Base-by-base conservation (phyloP, 2,113 vertebrate species). In the Chrysochloris asiatica region DNA sequence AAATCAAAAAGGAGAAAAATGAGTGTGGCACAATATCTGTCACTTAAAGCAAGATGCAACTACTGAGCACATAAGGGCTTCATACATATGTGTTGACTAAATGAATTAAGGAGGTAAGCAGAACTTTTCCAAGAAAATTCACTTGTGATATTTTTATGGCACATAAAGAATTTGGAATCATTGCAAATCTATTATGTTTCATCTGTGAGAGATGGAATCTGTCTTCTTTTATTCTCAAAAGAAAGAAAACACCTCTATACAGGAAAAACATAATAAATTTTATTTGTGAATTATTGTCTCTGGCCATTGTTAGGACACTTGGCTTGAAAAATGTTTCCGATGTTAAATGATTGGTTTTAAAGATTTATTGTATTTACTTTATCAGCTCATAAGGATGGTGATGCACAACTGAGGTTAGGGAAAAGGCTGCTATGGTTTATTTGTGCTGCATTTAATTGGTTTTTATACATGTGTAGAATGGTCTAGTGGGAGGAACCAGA, bases 221-320 rank as follows among this genome's bases (percentile, higher is more conserved):
- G 36, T 78, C 22, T 85, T 85, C 12, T 3, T 72, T 82, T 19
- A 28, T 33, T 80, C 59, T 86, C 63, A 52, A 45, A 76, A 81
- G 41, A 65, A 76, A 93, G 43, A 72, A 87, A 92, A 41, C 17
- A 83, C n/a, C 21, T 54, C 22, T 82, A 43, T 7, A 56, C n/a
- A 56, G 54, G 19, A 38, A 63, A 83, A 76, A 45, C 10, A 63
- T 54, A 52, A 67, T 73, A 93, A 71, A 81, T 77, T 87, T 73
- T 90, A 84, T 77, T 77, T 90, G 19, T 38, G 80, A 77, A 72
- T 78, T 82, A 91, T 43, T 87, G 77, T 80, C 83, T 92, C 79
- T 92, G n/a, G 41, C 30, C 30, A 43, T 50, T 26, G 5, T 76
- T 89, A 65, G 69, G 48, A 80, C 17, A 67, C 24, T 54, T 22